Percentiles rank a stretch among this genome's conserved stretches.
Conservation (phyloP, 2,113 vertebrate genomes). For the Crotalus horridus region DNA sequence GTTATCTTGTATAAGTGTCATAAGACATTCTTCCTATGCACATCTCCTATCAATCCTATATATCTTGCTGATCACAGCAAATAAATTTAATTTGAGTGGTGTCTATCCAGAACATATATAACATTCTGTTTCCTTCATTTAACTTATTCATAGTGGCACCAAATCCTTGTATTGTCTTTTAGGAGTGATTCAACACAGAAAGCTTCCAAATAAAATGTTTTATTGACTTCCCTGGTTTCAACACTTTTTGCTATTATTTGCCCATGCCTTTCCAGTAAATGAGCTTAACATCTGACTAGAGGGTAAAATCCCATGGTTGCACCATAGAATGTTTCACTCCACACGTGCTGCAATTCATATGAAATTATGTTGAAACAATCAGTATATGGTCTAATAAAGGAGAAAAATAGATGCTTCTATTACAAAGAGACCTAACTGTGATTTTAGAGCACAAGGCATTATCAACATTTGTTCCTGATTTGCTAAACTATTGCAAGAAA, state of each 20-base stretch:
- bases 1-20: not conserved
- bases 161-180: not conserved
- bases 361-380: not conserved
- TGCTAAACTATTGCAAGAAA: not conserved
- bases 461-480: not conserved
- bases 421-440: not conserved
- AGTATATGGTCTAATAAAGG: not conserved
- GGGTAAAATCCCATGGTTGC: conserved; percentile 47
- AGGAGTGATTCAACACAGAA: not conserved
- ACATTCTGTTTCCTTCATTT: not conserved
- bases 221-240: not conserved
- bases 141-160: not conserved
- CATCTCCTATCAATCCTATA: not conserved
- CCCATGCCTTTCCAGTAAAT: conserved; percentile 15
- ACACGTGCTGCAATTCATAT: not conserved
- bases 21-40: not conserved
- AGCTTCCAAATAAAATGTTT: not conserved
- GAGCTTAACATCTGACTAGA: not conserved
- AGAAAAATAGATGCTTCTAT: not conserved
- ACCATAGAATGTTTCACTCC: conserved; percentile 17
- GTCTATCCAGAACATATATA: not conserved
- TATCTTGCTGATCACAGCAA: not conserved
- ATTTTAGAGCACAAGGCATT: not conserved
- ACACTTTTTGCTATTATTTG: not conserved
- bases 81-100: not conserved